Percentiles rank a stretch among this genome's conserved stretches.
Evolutionary conservation across 2,888 invertebrate genomes (phyloP).

Genomic region (Caenorhabditis sinica): DNA sequence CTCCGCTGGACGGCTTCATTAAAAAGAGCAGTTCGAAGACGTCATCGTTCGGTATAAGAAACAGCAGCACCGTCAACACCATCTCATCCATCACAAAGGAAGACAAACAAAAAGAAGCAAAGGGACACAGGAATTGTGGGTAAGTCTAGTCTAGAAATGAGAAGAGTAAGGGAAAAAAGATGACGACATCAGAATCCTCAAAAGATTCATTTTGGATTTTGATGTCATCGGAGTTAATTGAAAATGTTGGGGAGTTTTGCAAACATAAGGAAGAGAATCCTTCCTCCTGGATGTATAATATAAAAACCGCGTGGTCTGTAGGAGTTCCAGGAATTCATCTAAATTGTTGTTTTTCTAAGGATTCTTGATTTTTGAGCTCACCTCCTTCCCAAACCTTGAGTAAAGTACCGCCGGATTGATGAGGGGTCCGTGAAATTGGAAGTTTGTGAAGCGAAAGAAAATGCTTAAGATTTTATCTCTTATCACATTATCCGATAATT

Average conservation of each 20-base stretch:
- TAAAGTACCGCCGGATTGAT: no score
- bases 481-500: no score
- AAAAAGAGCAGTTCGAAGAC: constrained; percentile 20
- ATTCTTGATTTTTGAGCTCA: no score
- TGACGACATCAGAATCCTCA: constrained; percentile 4
- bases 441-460: no score
- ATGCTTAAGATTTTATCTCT: no score
- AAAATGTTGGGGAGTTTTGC: background rate
- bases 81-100: background rate
- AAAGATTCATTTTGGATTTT: constrained; percentile 9
- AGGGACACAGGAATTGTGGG: background rate
- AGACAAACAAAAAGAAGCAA: constrained; percentile 15
- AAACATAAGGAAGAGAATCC: background rate
- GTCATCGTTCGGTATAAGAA: constrained; percentile 13
- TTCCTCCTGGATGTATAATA: background rate
- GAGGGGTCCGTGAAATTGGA: no score
- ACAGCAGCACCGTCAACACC: background rate
- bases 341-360: no score
- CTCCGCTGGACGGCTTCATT: constrained; percentile 11
- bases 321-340: no score
- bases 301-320: background rate
- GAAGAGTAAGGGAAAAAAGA: background rate
- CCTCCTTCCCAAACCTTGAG: no score
- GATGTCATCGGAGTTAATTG: constrained; percentile 17
- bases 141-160: constrained; percentile 26